A percentile compares a stretch with the other conserved stretches of the same genome.
These are phyloP conservation scores for Luscinia luscinia DNA, from an alignment of 2,797 vertebrate species.

Conservation along the genomic window DNA sequence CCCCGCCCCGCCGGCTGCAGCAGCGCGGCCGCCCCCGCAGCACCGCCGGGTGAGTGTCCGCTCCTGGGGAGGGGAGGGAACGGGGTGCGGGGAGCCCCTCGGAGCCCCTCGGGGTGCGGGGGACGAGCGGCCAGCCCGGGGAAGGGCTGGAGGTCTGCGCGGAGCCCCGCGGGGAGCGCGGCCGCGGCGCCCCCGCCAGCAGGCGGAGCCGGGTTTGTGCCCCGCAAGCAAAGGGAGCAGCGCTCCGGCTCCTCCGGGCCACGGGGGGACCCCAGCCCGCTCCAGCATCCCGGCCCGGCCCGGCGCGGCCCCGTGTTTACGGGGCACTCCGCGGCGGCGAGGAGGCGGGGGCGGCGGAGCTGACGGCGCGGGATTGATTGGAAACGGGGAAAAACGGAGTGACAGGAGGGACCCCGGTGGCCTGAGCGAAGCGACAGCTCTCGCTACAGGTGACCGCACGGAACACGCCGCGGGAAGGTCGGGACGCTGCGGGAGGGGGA, in stretches of 20 bases:
- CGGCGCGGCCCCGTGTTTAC: neutral
- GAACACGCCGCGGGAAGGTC: neutral
- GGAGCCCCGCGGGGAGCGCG: neutral
- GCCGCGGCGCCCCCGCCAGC: neutral
- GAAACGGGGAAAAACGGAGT: neutral
- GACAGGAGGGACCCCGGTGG: neutral
- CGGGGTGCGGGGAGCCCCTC: neutral
- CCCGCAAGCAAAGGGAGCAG: neutral
- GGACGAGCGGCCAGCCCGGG: neutral
- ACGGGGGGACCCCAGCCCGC: neutral
- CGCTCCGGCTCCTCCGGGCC: neutral
- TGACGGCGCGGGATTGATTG: neutral
- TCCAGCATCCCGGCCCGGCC: neutral
- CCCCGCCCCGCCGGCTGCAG: neutral
- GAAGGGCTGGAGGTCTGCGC: neutral
- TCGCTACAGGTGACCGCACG: neutral
- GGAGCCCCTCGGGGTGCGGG: neutral
- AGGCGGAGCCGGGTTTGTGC: neutral
- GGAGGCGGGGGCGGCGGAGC: neutral
- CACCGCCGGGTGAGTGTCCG: slow-evolving; percentile 25
- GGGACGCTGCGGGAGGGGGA: neutral
- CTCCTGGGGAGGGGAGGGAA: neutral
- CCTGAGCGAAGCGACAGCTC: neutral
- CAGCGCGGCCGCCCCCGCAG: neutral
- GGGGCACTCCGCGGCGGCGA: neutral